Base-by-base conservation (phyloP, 2,113 vertebrate genomes). In the Scomber japonicus region DNA sequence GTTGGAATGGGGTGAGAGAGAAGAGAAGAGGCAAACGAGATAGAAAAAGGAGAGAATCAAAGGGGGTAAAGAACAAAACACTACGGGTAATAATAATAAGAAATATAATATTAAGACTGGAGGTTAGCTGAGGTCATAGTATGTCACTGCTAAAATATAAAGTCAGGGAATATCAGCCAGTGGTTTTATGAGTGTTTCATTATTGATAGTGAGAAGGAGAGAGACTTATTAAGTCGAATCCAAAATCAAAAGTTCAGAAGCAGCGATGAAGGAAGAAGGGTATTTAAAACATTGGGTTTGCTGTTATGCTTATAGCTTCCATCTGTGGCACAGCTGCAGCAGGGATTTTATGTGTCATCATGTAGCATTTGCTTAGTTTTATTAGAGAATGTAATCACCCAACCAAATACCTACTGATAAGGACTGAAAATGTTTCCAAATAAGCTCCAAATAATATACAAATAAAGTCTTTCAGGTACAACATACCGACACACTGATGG, bases 21-120 rank as follows among this genome's bases (percentile, higher is more conserved):
- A 70, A 15, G 14, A n/a, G 45, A 30, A 54, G 27, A 65, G 19
- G 66, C n/a, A 70, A 84, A 73, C 75, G 11, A 64, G 48, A 56
- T 3, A 17, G 13, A 54, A 61, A 61, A 78, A 57, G 48, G n/a
- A 69, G 17, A 63, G 49, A 84, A 84, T 71, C 63, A 60, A 78
- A 44, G 51, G 57, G 65, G 77, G 74, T 71, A 73, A 75, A 85
- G 72, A 65, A 75, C 78, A 84, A 78, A 82, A 88, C 61, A 68
- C 60, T 73, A 80, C 2, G 50, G 84, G 85, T 84, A 88, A 91
- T 91, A 93, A 93, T 61, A 92, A 80, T 30, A 92, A 67, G 84
- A 87, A 88, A 89, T 92, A 86, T 89, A 84, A 93, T 92, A 92
- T 92, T 92, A 92, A 94, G 86, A 88, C 90, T 89, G 84, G 76